phyloP scores from a whole-genome alignment of 1,140 invertebrate genomes.

The Brachionus asplanchnoidis region DNA sequence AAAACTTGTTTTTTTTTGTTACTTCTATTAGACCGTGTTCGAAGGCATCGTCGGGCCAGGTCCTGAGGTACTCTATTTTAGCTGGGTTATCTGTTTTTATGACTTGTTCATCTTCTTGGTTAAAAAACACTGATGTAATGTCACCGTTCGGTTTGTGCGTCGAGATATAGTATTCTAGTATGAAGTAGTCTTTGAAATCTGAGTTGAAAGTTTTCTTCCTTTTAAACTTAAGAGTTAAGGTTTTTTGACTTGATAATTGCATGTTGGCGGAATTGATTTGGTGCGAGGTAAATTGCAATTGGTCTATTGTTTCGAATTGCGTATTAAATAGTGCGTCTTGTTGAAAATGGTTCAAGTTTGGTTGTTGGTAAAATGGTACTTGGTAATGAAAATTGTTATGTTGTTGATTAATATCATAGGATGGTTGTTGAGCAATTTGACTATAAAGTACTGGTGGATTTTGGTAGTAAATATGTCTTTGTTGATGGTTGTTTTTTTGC shows the following conservation, averaged over 20 bases:
- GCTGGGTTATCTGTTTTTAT: neutral
- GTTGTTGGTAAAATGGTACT: too few species aligned
- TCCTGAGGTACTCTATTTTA: neutral
- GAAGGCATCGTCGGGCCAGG: neutral
- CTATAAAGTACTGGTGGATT: too few species aligned
- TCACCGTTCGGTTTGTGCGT: neutral
- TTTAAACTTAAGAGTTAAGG: neutral
- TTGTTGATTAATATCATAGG: too few species aligned
- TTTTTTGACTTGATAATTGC: neutral
- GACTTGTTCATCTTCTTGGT: neutral
- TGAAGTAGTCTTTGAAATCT: neutral
- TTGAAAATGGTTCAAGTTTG: too few species aligned
- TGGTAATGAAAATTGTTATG: too few species aligned
- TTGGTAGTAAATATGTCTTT: too few species aligned
- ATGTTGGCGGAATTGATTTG: too few species aligned
- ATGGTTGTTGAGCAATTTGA: too few species aligned
- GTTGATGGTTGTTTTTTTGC: too few species aligned
- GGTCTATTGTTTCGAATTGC: too few species aligned
- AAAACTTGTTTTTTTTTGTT: neutral
- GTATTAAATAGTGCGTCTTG: too few species aligned
- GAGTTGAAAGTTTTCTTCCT: neutral
- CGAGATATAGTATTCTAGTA: neutral
- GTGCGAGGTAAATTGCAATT: too few species aligned
- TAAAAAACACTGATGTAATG: neutral
- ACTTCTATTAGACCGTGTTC: neutral